Evolutionary conservation across 2,888 invertebrate genomes (phyloP), one percentile per base, ranked within the genome.

Genomic region (Atethmia centrago): DNA sequence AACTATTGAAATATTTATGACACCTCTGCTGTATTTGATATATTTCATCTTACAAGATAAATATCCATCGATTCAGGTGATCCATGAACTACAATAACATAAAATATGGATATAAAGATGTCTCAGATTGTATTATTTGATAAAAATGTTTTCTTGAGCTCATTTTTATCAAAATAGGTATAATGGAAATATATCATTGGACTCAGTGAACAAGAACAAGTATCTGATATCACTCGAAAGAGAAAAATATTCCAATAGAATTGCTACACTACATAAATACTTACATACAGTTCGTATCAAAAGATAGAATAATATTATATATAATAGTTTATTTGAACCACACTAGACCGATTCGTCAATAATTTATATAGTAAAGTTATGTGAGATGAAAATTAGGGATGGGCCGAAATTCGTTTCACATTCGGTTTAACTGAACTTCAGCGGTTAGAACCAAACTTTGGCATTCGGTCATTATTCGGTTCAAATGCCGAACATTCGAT

Each of bases 1-100:
- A 53, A 53, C 19, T 53, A 63, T 21, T 74, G 53, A 74, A 74
- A 74, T 74, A 58, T 74, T 68, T 47, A 51, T 74, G 51, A 56
- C 16, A 59, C 59, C 58, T 36, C 36, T 62, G 10, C 36, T 67
- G 16, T 63, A 62, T 36, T 47, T 63, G 63, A 51, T 36, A 61
- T 40, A n/a, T 49, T 28, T 49, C 10, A 55, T 61, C 45, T n/a
- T 19, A 36, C 14, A 47, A n/a, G 21, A 64, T 47, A 53, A 53
- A 74, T 58, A 49, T 55, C 36, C 14, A 28, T 64, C 16, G 25
- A 47, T 47, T 53, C 53, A 68, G 31, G 40, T 64, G 25, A 55
- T 53, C 12, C 25, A 47, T 64, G 31, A 42, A 55, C 16, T 16
- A 45, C 12, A 31, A 42, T 45, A 19, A 19, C 19, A 25, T 12